These are phyloP conservation scores for Cervus canadensis DNA, from an alignment of 2,113 vertebrate genomes.

Conservation along the genomic window DNA sequence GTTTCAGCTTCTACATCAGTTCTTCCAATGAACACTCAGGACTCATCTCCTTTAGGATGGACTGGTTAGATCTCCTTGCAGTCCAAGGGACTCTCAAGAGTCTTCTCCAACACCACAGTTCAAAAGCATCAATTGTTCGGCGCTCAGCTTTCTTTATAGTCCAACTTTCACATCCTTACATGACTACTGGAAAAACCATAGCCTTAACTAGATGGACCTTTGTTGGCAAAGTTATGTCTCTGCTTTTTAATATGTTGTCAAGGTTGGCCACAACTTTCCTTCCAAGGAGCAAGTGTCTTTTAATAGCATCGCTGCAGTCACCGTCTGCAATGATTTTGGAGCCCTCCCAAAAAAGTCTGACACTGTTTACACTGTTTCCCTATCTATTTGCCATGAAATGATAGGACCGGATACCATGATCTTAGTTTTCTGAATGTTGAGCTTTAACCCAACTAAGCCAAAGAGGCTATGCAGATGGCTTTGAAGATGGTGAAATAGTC, in stretches of 20 bases:
- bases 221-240: neutral
- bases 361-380: neutral
- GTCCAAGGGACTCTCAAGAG: neutral
- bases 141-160: neutral
- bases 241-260: neutral
- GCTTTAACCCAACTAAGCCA: neutral
- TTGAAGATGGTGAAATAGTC: neutral
- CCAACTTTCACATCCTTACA: neutral
- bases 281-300: neutral
- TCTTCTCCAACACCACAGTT: neutral
- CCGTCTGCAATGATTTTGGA: neutral
- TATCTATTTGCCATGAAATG: neutral
- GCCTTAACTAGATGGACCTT: neutral
- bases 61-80: neutral
- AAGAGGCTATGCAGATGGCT: neutral
- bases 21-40: neutral
- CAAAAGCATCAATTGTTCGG: neutral
- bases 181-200: neutral
- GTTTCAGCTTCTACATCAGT: neutral
- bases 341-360: fast-evolving
- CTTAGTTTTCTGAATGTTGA: neutral
- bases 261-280: neutral
- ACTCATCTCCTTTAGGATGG: neutral
- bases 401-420: neutral
- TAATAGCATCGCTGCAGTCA: neutral